Conservation (phyloP, 2,113 vertebrate species). For the Ammospiza caudacuta region DNA sequence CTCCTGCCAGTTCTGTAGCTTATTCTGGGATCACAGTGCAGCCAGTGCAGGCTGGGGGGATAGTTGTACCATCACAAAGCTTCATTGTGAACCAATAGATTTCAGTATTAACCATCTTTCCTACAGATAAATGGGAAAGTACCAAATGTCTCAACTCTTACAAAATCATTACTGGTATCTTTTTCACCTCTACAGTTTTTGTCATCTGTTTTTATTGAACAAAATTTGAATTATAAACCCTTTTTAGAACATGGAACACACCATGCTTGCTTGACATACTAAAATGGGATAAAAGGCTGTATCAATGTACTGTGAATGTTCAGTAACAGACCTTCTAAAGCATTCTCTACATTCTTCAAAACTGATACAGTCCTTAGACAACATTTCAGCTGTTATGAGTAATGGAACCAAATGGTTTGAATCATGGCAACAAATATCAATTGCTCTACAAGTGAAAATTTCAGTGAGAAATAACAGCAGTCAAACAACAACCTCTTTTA, state of each 20-base stretch:
- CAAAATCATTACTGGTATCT: background rate
- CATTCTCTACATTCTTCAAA: background rate
- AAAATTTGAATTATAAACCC: background rate
- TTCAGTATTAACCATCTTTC: background rate
- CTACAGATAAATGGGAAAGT: background rate
- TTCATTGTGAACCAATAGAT: background rate
- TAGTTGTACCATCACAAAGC: rapidly evolving
- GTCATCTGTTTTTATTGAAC: background rate
- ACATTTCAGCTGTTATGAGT: background rate
- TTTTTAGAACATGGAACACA: background rate
- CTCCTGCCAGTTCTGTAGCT: background rate
- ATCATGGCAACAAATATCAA: background rate
- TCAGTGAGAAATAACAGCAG: background rate
- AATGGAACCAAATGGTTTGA: constrained; percentile 4
- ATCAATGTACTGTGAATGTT: background rate
- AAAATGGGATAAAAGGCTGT: background rate
- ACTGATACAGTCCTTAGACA: background rate
- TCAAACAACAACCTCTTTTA: background rate
- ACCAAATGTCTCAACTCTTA: background rate
- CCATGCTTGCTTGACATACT: background rate
- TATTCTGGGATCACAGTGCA: background rate
- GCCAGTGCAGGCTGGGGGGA: background rate
- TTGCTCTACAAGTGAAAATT: background rate
- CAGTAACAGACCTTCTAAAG: background rate
- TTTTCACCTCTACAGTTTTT: background rate